phyloP scores from a whole-genome alignment of 2,113 vertebrate genomes.

The Prionailurus viverrinus region DNA sequence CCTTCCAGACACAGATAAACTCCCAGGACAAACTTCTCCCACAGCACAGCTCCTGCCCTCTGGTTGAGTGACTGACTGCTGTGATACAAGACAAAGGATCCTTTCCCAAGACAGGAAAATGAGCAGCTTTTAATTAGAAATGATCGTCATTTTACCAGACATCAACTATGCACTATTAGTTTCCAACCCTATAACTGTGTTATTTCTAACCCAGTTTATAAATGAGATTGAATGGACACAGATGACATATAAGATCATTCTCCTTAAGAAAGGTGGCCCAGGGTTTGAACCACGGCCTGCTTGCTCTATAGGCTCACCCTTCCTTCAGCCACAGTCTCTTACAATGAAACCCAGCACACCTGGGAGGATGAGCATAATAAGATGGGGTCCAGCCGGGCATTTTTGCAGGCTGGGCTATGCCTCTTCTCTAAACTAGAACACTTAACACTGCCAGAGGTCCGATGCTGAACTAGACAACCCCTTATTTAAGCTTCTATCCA shows the following conservation, averaged over 20 bases:
- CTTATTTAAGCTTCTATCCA: conserved; percentile 15
- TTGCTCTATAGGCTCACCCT: background rate
- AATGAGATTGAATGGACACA: background rate
- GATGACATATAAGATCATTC: background rate
- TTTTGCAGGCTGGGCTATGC: conserved; percentile 16
- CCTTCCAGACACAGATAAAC: background rate
- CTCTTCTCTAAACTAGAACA: conserved; percentile 3
- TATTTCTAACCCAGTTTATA: background rate
- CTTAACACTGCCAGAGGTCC: background rate
- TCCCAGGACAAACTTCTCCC: background rate
- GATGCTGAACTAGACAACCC: background rate
- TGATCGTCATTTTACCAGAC: background rate
- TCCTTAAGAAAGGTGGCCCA: background rate
- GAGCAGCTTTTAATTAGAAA: background rate
- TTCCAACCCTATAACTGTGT: no score
- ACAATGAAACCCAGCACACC: background rate
- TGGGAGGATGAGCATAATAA: background rate
- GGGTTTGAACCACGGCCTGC: background rate
- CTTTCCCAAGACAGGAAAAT: background rate
- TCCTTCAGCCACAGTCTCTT: background rate
- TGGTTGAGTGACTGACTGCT: background rate
- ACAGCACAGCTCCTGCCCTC: background rate
- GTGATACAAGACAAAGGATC: background rate
- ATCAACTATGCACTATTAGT: background rate
- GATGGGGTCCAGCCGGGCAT: background rate